These are phyloP conservation scores for Eumacrocentrus americanus DNA, from an alignment of 2,888 invertebrate species.

Conservation along the genomic window DNA sequence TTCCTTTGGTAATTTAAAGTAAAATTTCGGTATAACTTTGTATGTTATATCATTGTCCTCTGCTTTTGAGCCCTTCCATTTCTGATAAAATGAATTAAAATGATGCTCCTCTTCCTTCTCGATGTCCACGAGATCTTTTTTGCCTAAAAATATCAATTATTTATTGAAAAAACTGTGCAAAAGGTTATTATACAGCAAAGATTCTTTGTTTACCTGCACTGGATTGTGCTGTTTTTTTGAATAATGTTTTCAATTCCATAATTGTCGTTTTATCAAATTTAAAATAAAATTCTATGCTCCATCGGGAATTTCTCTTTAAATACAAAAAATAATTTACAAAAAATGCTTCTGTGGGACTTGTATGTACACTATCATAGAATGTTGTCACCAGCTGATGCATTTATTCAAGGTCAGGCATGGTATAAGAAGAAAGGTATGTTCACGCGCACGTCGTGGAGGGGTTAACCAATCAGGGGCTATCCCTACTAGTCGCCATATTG, in stretches of 20 bases:
- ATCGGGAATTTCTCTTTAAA: no score
- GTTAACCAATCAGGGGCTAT: no score
- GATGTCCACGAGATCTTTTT: conserved; percentile 23
- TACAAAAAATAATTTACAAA: no score
- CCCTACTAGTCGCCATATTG: no score
- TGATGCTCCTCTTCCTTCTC: conserved; percentile 63
- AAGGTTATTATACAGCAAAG: background rate
- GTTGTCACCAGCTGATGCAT: no score
- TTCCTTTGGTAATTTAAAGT: conserved; percentile 76
- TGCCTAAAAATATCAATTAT: conserved; percentile 33
- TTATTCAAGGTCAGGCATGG: no score
- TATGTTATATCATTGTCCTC: conserved; percentile 63
- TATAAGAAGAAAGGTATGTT: no score
- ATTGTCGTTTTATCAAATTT: background rate
- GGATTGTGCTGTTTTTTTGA: conserved; percentile 37
- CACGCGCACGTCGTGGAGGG: no score
- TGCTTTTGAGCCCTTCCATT: conserved; percentile 63
- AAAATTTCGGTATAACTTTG: conserved; percentile 76
- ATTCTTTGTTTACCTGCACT: conserved; percentile 41
- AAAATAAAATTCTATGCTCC: no score
- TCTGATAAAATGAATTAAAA: conserved; percentile 65
- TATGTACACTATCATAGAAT: no score
- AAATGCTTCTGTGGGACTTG: no score
- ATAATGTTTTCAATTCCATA: conserved; percentile 47
- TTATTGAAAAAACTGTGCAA: background rate